Evolutionary conservation across 2,888 invertebrate species (phyloP), one percentile per base, ranked within the genome.

Genomic region (Vannuccia rotundouncinata): DNA sequence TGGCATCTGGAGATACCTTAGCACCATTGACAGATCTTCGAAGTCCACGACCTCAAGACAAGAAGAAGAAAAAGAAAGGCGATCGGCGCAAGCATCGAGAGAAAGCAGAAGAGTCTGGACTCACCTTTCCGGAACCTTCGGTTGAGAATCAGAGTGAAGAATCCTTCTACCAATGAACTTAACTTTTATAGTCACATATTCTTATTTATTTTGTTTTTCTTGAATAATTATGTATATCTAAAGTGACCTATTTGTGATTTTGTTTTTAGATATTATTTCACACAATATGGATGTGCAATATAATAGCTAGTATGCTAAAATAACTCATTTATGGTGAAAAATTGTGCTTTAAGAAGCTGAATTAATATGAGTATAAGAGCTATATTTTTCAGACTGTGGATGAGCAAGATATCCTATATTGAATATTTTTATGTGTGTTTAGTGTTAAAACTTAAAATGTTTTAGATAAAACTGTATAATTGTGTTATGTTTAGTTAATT

Each of bases 11-110:
- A 5, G 66, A 66, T 66, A n/a, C 17, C 5, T 66, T 66, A 66
- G 66, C 66, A 66, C 66, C 66, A 13, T 22, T 66, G 5, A 66
- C 66, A 22, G 66, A 66, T 22, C 13, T 66, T n/a, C 66, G 66
- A 13, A 13, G 10, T 5, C 66, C 66, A 5, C 66, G 66, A 5
- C 66, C 66, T 5, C 66, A 22, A 5, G 66, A 66, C 66, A 22
- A 66, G 25, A 66, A 66, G 66, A 66, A 66, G 25, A 66, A 66
- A 27, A 66, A 66, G 66, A 66, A 66, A 27, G 25, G 66, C 25
- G 22, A 66, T 5, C 66, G 66, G 2, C 66, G 22, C 10, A 66
- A 66, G 25, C 10, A 22, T 66, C 66, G 25, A 5, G 66, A 66
- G 5, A 22, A 66, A 13, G 66, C 13, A 22, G 66, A 2, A 5